Percentiles rank a stretch among this genome's conserved stretches.
Evolutionary conservation across 35 echinoderm and acorn worm species (phyloP).

Genomic region (Lytechinus variegatus): DNA sequence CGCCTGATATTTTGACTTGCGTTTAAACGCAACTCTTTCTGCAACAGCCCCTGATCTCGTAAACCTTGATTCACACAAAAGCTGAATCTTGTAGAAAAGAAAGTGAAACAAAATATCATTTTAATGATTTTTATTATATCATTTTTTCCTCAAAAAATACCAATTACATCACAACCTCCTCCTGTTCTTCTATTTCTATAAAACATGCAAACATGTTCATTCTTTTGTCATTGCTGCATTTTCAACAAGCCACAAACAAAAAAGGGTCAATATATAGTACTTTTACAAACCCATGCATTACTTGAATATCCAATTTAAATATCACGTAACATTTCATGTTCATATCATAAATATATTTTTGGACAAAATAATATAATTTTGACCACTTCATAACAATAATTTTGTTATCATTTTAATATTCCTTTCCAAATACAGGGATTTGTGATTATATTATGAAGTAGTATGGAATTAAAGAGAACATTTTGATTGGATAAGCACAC

Average conservation of each 20-base stretch:
- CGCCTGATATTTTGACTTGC: no score
- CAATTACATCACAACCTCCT: background rate
- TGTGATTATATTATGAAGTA: no score
- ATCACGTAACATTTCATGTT: background rate
- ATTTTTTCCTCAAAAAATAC: constrained; percentile 20
- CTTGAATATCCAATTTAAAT: background rate
- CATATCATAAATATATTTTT: background rate
- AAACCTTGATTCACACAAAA: no score
- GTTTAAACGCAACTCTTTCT: no score
- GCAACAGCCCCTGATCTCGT: no score
- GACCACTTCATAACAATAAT: no score
- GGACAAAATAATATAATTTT: background rate
- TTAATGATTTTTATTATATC: background rate
- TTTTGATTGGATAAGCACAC: no score
- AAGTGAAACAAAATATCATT: background rate
- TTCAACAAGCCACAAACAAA: background rate
- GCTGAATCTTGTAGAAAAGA: no score
- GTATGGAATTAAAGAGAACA: no score
- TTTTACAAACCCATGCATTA: background rate
- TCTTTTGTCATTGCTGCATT: background rate
- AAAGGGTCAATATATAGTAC: background rate
- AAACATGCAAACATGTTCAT: background rate
- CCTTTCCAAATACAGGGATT: no score
- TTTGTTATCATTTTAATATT: no score
- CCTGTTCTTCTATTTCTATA: background rate